Evolutionary conservation across 1,140 invertebrate genomes (phyloP), one percentile per base, ranked within the genome.

Genomic region (Aphis gossypii): DNA sequence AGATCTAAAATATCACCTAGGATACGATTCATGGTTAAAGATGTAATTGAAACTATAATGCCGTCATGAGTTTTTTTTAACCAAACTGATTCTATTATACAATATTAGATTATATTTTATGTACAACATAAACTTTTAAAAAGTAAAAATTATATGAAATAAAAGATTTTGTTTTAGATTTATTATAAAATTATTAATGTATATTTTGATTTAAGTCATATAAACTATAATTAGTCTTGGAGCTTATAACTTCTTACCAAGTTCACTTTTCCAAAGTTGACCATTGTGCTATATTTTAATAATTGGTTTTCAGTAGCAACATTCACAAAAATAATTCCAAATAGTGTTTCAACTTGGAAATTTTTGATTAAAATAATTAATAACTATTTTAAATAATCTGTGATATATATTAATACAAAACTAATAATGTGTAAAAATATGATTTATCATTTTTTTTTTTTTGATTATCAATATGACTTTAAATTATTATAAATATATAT

Each of bases 1-100:
- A 84, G 38, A 93, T 84, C 76, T n/a, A 93, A 84, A 84, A 56
- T 93, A 93, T 86, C 92, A 44, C 92, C 92, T 6, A 93, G 92
- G 41, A 93, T 93, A 54, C 21, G 92, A 56, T 93, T 93, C 20
- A 51, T 93, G 68, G n/a, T 93, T 86, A 93, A 56, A 44, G 92
- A 93, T 84, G 82, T 93, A 54, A 83, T 93, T 56, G 92, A 93
- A 51, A 21, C 51, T 4, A 35, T 51, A 23, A 92, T 92, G n/a
- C 18, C 44, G 9, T 18, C 30, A 51, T 48, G 46, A 76, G 8
- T 18, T 35, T 20, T 76, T 56, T 56, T 41, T 25, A 88, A 41
- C 56, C 21, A 41, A 92, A 30, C 30, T 11, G 44, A 92, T 92
- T 8, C 44, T 11, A 35, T 23, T 82, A 11, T 3, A 5, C n/a